Percentiles rank a stretch among this genome's conserved stretches.
Evolutionary conservation across 2,797 vertebrate genomes (phyloP).

Genomic region (Chelmon rostratus): DNA sequence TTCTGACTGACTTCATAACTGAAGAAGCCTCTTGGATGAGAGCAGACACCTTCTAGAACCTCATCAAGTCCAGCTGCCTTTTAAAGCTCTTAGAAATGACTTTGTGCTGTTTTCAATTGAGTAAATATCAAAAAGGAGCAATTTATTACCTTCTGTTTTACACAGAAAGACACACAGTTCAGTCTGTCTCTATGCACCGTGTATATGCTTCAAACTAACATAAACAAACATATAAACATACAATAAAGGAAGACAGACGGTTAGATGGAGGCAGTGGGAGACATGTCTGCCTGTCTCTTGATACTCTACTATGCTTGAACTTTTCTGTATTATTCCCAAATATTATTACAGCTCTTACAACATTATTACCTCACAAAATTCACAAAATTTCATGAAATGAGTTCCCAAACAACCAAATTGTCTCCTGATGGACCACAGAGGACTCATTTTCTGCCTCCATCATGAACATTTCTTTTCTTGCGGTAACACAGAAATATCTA

Average conservation of each 20-base stretch:
- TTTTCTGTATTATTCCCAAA: background rate
- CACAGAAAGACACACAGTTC: background rate
- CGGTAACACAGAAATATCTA: background rate
- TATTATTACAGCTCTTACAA: background rate
- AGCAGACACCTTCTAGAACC: too few relatives aligned
- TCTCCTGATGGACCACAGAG: background rate
- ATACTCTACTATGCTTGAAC: background rate
- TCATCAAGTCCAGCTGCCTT: too few relatives aligned
- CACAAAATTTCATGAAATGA: constrained; percentile 7
- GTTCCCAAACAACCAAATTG: constrained; percentile 21
- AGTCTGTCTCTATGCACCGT: background rate
- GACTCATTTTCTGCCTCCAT: constrained; percentile 4
- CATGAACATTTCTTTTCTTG: background rate
- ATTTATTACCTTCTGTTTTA: too few relatives aligned
- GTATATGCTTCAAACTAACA: background rate
- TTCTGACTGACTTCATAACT: background rate
- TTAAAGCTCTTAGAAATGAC: too few relatives aligned
- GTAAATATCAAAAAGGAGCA: too few relatives aligned
- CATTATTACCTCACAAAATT: background rate
- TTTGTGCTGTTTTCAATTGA: too few relatives aligned
- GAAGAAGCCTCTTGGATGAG: too few relatives aligned
- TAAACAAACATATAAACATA: background rate
- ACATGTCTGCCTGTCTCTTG: background rate
- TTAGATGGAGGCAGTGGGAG: background rate
- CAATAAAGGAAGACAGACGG: background rate